Conservation (phyloP, 2,888 invertebrate genomes). For the Cordilura impudica region DNA sequence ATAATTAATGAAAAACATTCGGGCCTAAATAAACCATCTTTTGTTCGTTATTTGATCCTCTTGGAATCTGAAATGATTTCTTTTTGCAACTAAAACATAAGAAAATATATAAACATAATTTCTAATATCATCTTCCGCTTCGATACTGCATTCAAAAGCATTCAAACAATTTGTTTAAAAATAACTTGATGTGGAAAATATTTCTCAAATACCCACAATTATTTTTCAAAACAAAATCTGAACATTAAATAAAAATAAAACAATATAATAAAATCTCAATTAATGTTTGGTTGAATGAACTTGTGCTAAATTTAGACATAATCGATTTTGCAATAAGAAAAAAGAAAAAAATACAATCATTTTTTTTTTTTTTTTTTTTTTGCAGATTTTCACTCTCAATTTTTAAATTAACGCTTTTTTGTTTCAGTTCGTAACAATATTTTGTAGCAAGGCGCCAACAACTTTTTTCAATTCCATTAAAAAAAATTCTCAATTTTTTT, state of each 20-base stretch:
- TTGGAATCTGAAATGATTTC: too few species aligned
- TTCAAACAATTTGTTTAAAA: background rate
- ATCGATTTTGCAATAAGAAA: background rate
- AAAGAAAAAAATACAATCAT: background rate
- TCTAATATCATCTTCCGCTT: background rate
- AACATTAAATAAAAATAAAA: background rate
- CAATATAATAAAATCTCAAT: background rate
- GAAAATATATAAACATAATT: too few species aligned
- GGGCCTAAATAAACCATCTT: too few species aligned
- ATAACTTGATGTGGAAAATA: background rate
- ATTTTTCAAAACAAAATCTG: background rate
- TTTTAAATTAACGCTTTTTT: constrained; percentile 34
- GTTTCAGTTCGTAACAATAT: background rate
- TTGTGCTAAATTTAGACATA: constrained; percentile 37
- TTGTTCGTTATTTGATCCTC: too few species aligned
- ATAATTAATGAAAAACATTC: too few species aligned
- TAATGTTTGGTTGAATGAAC: constrained; percentile 46
- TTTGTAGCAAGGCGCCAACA: background rate
- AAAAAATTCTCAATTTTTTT: background rate
- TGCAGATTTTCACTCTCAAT: constrained; percentile 13
- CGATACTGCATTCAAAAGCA: background rate
- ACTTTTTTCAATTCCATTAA: background rate
- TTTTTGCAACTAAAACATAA: too few species aligned
- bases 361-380: background rate
- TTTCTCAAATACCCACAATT: background rate